phyloP scores from a whole-genome alignment of 1,140 invertebrate genomes.

The Pemphigus obesinymphae region DNA sequence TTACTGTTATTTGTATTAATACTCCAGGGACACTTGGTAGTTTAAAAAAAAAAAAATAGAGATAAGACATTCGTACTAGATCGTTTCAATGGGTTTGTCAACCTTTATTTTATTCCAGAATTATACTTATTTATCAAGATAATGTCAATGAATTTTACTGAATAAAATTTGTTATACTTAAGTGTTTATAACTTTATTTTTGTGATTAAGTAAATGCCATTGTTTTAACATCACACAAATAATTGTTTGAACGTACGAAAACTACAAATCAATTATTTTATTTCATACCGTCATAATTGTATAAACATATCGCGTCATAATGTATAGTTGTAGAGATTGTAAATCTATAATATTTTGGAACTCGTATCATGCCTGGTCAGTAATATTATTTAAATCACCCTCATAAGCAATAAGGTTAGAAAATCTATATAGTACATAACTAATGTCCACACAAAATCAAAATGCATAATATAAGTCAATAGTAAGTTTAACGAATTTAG shows the following conservation, averaged over 20 bases:
- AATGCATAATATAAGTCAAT: not conserved
- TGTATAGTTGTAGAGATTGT: not conserved
- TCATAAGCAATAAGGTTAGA: too few species aligned
- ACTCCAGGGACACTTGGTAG: not conserved
- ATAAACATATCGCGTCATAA: not conserved
- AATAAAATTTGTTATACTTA: not conserved
- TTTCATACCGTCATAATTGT: too few species aligned
- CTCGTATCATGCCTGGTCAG: not conserved
- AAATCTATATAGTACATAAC: not conserved
- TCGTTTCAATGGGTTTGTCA: not conserved
- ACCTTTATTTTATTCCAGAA: not conserved
- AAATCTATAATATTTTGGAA: not conserved
- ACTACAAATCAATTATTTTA: not conserved
- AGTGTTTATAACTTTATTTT: not conserved
- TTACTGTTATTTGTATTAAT: not conserved
- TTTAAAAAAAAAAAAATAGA: not conserved
- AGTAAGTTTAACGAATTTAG: too few species aligned
- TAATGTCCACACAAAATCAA: constrained; percentile 1
- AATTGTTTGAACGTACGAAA: not conserved
- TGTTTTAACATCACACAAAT: not conserved
- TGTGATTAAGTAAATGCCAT: not conserved
- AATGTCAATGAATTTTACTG: not conserved
- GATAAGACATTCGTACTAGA: not conserved
- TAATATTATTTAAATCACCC: not conserved
- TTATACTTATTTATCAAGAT: not conserved